A percentile compares a stretch with the other conserved stretches of the same genome.
Conservation (phyloP, 2,888 invertebrate genomes). For the Fragum whitleyi region DNA sequence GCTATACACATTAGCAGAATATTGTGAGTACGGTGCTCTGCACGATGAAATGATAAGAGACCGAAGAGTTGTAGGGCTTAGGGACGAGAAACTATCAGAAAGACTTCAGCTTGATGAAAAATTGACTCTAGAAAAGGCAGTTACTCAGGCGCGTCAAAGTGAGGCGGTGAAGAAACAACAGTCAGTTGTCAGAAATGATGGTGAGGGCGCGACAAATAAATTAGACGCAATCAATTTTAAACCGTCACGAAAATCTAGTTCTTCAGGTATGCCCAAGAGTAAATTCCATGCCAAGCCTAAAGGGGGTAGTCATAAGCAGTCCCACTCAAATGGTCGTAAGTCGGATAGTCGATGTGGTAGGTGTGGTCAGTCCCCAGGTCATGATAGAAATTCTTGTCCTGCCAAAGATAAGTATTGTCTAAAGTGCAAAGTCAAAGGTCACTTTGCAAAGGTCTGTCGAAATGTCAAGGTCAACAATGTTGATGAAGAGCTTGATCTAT, state of each 20-base stretch:
- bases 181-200: constrained; percentile 16
- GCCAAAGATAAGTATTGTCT: not conserved
- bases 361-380: not conserved
- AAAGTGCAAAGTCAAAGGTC: constrained; percentile 7
- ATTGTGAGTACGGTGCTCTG: constrained; percentile 50
- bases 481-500: not conserved
- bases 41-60: constrained; percentile 55
- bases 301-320: not conserved
- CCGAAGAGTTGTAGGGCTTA: constrained; percentile 56
- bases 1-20: constrained; percentile 42
- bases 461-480: constrained; percentile 15
- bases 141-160: constrained; percentile 30
- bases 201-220: not conserved
- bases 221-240: not conserved
- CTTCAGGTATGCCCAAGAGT: not conserved
- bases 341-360: not conserved
- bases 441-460: constrained; percentile 7
- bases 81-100: constrained; percentile 50
- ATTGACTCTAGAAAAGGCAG: constrained; percentile 36
- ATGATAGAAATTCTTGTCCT: not conserved
- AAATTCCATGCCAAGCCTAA: not conserved
- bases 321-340: not conserved
- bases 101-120: constrained; percentile 50
- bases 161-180: constrained; percentile 32
- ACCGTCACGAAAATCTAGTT: not conserved